A percentile compares a stretch with the other conserved stretches of the same genome.
Evolutionary conservation across 2,797 vertebrate genomes (phyloP).

Genomic region (Acanthopagrus latus): DNA sequence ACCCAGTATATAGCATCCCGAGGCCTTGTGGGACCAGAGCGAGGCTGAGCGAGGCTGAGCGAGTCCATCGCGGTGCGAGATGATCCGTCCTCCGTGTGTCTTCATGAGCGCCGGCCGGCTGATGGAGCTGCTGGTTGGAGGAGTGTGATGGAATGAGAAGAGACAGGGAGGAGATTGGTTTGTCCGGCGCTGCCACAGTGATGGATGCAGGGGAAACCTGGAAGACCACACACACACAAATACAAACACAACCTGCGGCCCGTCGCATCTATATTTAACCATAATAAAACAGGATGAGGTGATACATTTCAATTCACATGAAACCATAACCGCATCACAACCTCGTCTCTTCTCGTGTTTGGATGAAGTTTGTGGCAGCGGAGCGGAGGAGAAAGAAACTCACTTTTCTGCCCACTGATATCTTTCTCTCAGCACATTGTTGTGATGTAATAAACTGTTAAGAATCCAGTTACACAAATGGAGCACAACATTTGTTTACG

Average conservation of each 20-base stretch:
- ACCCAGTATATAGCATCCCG: not conserved
- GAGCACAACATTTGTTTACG: not conserved
- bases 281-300: conserved; percentile 62
- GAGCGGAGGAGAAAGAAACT: conserved; percentile 15
- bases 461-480: not conserved
- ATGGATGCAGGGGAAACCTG: conserved; percentile 71
- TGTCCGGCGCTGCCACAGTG: conserved; percentile 68
- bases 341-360: conserved; percentile 27
- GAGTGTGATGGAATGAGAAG: conserved; percentile 66
- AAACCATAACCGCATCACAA: conserved; percentile 46
- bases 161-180: conserved; percentile 79
- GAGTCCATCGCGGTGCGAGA: conserved; percentile 29
- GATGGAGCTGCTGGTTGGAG: conserved; percentile 56
- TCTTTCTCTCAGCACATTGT: not conserved
- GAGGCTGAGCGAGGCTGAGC: conserved; percentile 15
- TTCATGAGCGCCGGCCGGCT: conserved; percentile 45
- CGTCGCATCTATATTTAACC: conserved; percentile 54
- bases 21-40: conserved; percentile 17
- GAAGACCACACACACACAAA: conserved; percentile 40
- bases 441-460: not conserved
- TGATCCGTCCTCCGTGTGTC: conserved; percentile 31
- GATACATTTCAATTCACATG: conserved; percentile 70
- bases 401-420: not conserved
- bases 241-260: conserved; percentile 39
- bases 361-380: not conserved